Base-by-base conservation (phyloP, 2,797 vertebrate species). In the Kryptolebias ocellatus region DNA sequence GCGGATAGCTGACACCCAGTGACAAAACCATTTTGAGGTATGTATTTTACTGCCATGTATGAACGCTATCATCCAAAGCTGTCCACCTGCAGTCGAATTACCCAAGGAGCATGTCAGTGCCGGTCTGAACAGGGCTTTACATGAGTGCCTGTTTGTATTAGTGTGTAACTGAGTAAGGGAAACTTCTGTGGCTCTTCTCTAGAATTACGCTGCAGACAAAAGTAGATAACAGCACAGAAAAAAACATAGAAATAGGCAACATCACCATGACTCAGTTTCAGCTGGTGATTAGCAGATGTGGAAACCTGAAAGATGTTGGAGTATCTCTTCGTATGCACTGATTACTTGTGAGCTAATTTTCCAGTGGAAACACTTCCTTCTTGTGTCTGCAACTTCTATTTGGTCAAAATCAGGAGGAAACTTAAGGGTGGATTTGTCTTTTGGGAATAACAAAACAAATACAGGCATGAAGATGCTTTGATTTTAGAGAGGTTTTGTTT, bases 291-390 rank as follows among this genome's bases (percentile, higher is more conserved):
- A 88, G 68, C 72, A 70, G 67, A 76, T 44, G 55, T 1, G 56
- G 85, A 87, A 82, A 84, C 76, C 76, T 24, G 2, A 27, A 47
- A 64, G 57, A 76, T 53, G 70, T 54, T 11, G 2, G 10, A 65
- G 50, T 6, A 12, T 69, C 62, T 76, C 59, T 64, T 67, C 20
- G 18, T 58, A 69, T 67, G 61, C 53, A 50, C 61, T 64, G 52
- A 57, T 1, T 60, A 81, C 81, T 83, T 20, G 61, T 83, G 74
- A 87, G 67, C 72, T 74, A 24, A 84, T 81, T 90, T 90, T 87
- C 82, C 87, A 80, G 59, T 74, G 68, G 77, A 87, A 83, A 79
- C 53, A 55, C 53, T 67, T 73, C 60, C 34, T 81, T 37, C 52
- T 39, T 77, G 28, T 20, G 63, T 73, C 58, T 76, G 39, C 61